phyloP scores from a whole-genome alignment of 2,113 vertebrate species.

The Anoura caudifer region DNA sequence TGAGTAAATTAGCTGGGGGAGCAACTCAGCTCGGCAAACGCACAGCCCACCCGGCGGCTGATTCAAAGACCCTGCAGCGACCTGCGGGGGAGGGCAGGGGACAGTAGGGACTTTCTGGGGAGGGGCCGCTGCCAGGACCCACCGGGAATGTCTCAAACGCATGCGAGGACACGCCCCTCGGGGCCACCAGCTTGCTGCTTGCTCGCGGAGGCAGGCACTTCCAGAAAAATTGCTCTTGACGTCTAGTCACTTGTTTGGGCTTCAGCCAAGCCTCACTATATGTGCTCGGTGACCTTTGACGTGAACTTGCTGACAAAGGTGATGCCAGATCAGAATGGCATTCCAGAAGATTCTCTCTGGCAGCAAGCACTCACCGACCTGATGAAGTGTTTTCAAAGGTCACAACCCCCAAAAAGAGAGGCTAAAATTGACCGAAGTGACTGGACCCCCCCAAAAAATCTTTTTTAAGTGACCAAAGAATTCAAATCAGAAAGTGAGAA shows the following conservation, averaged over 20 bases:
- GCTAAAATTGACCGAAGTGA: conserved; percentile 73
- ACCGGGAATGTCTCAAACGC: background rate
- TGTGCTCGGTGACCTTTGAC: conserved; percentile 54
- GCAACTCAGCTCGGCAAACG: background rate
- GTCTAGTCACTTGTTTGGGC: background rate
- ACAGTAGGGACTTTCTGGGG: rapidly evolving
- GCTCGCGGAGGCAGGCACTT: background rate
- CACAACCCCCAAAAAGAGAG: conserved; percentile 65
- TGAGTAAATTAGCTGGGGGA: background rate
- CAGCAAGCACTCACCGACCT: conserved; percentile 78
- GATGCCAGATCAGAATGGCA: conserved; percentile 76
- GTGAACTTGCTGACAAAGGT: conserved; percentile 58
- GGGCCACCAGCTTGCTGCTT: background rate
- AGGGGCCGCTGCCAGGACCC: background rate
- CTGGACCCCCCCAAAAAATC: background rate
- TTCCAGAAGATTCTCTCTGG: conserved; percentile 77
- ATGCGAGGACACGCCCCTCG: rapidly evolving
- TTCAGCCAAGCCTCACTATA: conserved; percentile 28
- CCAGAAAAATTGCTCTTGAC: conserved; percentile 52
- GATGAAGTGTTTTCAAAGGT: conserved; percentile 77
- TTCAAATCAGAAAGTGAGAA: conserved; percentile 74
- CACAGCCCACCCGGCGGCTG: rapidly evolving
- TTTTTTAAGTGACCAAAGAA: conserved; percentile 68
- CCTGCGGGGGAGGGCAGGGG: background rate
- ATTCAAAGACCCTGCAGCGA: background rate